Evolutionary conservation across 2,797 vertebrate species (phyloP), one percentile per base, ranked within the genome.

Genomic region (Buphagus erythrorhynchus): DNA sequence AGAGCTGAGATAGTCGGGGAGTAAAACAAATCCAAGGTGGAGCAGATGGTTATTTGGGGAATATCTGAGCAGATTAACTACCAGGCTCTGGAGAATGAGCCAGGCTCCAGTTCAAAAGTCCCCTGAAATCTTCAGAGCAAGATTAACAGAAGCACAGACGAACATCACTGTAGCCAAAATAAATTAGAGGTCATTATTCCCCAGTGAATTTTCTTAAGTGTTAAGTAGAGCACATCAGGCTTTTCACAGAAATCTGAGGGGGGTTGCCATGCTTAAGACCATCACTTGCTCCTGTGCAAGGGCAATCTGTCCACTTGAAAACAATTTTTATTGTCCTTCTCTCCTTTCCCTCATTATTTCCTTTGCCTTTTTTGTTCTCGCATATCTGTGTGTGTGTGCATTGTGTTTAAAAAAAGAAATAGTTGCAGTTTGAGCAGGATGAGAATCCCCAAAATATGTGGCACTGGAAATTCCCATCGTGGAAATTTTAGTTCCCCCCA

Each of bases 11-110:
- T 77, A 93, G 97, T 33, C 24, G 10, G 78, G 93, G 90, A 93
- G 92, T 46, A 91, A 87, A 84, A 95, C 95, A 96, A 97, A 96
- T 88, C 62, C 94, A 96, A 97, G 96, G 93, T 97, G 82, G 89
- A 96, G 86, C 96, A 95, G 95, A 96, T 97, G 96, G 92, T 96
- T 95, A 52, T 86, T 94, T 96, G 68, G 86, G 66, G 82, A 67
- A 94, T 93, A 75, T 65, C 90, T 72, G 22, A 85, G 84, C 91
- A 94, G 91, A 96, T 95, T 95, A 97, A 95, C 72, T 61, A 54
- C 61, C 71, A 83, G 92, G 75, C 75, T 54, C 77, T 40, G 95
- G 42, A 97, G 90, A 97, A 94, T 86, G 84, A 91, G 61, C 35
- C 86, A 93, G 78, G 84, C 90, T 29, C 66, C 36, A 36, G 80